These are phyloP conservation scores for Eristalis intricaria DNA, from an alignment of 2,888 invertebrate species.

Conservation along the genomic window DNA sequence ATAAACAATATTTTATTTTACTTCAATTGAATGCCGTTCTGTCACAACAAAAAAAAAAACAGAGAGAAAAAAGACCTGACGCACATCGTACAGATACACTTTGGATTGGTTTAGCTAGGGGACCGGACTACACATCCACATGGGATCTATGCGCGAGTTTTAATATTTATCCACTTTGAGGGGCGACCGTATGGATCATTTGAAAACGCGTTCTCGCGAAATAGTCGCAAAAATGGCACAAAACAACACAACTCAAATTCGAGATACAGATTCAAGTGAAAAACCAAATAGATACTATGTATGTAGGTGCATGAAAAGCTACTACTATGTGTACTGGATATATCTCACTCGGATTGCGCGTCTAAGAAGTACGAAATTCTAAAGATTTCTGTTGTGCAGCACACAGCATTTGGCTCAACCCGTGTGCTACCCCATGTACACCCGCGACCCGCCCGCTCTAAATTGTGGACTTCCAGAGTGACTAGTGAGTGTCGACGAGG, in stretches of 20 bases:
- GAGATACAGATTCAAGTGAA: slow-evolving; percentile 4
- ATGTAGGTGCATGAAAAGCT: slow-evolving; percentile 1
- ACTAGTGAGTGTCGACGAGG: background rate
- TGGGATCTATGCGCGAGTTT: background rate
- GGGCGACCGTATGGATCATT: background rate
- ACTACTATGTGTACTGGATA: slow-evolving; percentile 35
- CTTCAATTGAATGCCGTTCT: background rate
- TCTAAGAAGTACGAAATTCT: slow-evolving; percentile 57
- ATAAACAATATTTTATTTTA: background rate
- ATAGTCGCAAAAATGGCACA: background rate
- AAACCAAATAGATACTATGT: slow-evolving; percentile 5
- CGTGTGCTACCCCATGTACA: too few relatives aligned
- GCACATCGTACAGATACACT: slow-evolving; percentile 52
- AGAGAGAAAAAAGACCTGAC: slow-evolving; percentile 8
- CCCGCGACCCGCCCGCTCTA: background rate
- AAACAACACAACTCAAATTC: slow-evolving; percentile 27
- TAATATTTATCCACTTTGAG: background rate
- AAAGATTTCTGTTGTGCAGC: slow-evolving; percentile 34
- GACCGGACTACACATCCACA: background rate
- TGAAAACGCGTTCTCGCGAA: background rate
- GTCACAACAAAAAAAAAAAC: too few relatives aligned
- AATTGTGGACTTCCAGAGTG: background rate
- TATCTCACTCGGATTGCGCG: slow-evolving; percentile 62
- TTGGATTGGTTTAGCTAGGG: slow-evolving; percentile 1
- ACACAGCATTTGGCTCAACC: background rate